Percentiles rank a stretch among this genome's conserved stretches.
These are phyloP conservation scores for Trogon surrucura DNA, from an alignment of 2,113 vertebrate species.

Conservation along the genomic window DNA sequence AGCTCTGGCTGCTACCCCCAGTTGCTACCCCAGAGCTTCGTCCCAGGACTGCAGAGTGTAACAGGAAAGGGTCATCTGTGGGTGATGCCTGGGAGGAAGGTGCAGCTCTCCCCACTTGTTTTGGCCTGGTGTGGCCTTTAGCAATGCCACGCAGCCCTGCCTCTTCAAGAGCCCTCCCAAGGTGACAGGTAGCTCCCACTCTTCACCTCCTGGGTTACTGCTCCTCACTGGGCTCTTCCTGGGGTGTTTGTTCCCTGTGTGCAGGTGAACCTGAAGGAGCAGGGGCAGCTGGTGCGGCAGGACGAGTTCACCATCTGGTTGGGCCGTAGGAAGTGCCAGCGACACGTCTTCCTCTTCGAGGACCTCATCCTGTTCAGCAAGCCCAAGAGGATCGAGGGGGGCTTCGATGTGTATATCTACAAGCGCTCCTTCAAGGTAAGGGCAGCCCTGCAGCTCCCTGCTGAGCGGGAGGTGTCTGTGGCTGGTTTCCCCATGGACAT, in stretches of 20 bases:
- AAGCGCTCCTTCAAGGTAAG: constrained; percentile 88
- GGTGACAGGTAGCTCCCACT: background rate
- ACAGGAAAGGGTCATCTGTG: background rate
- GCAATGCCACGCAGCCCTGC: rapidly evolving
- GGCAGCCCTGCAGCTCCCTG: background rate
- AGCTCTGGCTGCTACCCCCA: background rate
- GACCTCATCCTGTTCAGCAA: constrained; percentile 90
- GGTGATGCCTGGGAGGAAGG: background rate
- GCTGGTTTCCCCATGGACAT: background rate
- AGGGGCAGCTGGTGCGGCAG: constrained; percentile 87
- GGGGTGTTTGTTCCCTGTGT: background rate
- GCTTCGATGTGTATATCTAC: constrained; percentile 83
- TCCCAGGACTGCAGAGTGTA: background rate
- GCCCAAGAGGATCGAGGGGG: constrained; percentile 81
- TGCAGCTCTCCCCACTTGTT: background rate
- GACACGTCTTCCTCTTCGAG: constrained; percentile 88
- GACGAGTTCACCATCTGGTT: constrained; percentile 84
- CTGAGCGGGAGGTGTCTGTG: rapidly evolving
- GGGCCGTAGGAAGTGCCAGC: constrained; percentile 82
- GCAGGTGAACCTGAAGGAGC: constrained; percentile 90
- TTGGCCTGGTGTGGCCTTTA: background rate
- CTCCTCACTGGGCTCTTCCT: background rate
- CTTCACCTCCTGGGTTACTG: background rate
- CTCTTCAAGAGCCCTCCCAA: background rate
- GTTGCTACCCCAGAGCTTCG: background rate